Percentiles rank a stretch among this genome's conserved stretches.
These are phyloP conservation scores for Danio jaintianensis DNA, from an alignment of 2,797 vertebrate genomes.

Conservation along the genomic window DNA sequence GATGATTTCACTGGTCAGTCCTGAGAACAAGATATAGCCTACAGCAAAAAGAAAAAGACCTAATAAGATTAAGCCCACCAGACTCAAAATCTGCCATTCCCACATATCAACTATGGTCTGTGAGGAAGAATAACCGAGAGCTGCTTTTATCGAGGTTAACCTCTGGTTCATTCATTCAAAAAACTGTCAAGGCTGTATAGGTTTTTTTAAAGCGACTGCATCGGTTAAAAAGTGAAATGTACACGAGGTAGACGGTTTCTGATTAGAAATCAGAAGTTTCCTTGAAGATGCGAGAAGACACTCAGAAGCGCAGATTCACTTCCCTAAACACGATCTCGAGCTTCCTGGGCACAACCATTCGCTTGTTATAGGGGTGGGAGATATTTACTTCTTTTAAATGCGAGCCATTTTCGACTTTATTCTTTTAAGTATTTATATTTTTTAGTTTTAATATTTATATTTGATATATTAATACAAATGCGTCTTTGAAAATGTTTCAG, in stretches of 20 bases:
- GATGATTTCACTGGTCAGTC: conserved; percentile 83
- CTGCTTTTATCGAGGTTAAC: conserved; percentile 10
- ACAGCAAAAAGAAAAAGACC: conserved; percentile 83
- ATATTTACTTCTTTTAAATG: background rate
- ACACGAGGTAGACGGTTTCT: background rate
- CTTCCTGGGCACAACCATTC: conserved; percentile 56
- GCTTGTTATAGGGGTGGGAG: background rate
- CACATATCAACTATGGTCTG: conserved; percentile 73
- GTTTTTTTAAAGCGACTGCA: background rate
- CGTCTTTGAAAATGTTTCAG: background rate
- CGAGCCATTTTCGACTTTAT: background rate
- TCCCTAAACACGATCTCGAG: conserved; percentile 57
- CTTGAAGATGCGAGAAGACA: background rate
- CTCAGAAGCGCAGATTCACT: conserved; percentile 40
- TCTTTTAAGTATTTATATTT: background rate
- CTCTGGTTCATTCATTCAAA: background rate
- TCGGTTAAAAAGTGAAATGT: background rate
- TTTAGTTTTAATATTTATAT: rapidly evolving
- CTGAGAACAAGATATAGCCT: conserved; percentile 86
- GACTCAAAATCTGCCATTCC: conserved; percentile 83
- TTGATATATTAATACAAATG: background rate
- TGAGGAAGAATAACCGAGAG: background rate
- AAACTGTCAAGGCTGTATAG: background rate
- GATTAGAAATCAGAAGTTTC: background rate
- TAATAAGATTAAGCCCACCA: conserved; percentile 77